phyloP scores from a whole-genome alignment of 92 coral and sea anemone species.

The Scolanthus callimorphus region DNA sequence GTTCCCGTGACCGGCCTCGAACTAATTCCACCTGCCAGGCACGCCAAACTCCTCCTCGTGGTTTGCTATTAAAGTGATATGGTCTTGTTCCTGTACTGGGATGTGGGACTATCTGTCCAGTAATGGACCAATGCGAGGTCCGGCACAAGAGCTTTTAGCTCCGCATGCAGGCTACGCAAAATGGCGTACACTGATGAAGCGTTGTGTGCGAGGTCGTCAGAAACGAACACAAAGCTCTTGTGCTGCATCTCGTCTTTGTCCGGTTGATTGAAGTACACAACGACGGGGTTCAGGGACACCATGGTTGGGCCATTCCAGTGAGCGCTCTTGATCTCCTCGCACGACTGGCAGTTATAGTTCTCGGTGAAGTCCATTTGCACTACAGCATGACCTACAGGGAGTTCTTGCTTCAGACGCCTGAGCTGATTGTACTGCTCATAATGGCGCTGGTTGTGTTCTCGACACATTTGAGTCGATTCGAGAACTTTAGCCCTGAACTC shows the following conservation, averaged over 20 bases:
- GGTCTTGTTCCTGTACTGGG: slow-evolving; percentile 29
- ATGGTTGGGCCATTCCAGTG: slow-evolving; percentile 45
- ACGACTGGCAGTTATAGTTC: slow-evolving; percentile 32
- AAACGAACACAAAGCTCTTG: slow-evolving; percentile 28
- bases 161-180: background rate
- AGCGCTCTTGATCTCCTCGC: slow-evolving; percentile 44
- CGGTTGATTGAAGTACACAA: slow-evolving; percentile 20
- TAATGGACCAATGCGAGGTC: background rate
- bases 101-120: slow-evolving; percentile 31
- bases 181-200: slow-evolving; percentile 3
- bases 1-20: slow-evolving; percentile 39
- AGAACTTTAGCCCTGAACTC: no score
- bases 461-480: no score
- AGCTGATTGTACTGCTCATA: slow-evolving; percentile 38
- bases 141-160: background rate
- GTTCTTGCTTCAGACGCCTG: slow-evolving; percentile 18
- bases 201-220: slow-evolving; percentile 15
- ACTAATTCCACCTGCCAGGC: slow-evolving; percentile 29
- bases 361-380: slow-evolving; percentile 22
- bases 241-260: slow-evolving; percentile 11
- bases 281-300: slow-evolving; percentile 42
- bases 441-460: slow-evolving; percentile 25
- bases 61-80: slow-evolving; percentile 9
- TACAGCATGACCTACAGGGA: slow-evolving; percentile 23
- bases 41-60: slow-evolving; percentile 24